Percentiles rank a stretch among this genome's conserved stretches.
phyloP scores from a whole-genome alignment of 1,140 invertebrate species.

The Macrostomum lignano region DNA sequence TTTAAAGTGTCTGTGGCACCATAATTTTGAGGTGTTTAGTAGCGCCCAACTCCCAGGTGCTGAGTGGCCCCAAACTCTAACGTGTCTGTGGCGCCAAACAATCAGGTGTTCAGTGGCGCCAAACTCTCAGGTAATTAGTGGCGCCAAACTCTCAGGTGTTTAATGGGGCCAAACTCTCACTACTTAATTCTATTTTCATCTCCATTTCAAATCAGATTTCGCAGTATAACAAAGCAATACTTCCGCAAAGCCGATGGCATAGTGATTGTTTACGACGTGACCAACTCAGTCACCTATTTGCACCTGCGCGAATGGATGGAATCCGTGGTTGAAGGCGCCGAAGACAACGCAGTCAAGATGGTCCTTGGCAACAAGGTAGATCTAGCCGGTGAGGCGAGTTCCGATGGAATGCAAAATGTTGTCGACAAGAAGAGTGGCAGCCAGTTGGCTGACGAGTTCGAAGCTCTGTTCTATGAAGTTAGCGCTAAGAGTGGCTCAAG shows the following conservation, averaged over 20 bases:
- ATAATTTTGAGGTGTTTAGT: too few relatives aligned
- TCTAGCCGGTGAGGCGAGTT: constrained; percentile 18
- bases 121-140: too few relatives aligned
- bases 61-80: too few relatives aligned
- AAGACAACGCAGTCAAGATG: constrained; percentile 25
- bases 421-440: too few relatives aligned
- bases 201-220: constrained; percentile 29
- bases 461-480: too few relatives aligned
- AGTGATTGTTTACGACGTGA: constrained; percentile 38
- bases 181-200: neutral
- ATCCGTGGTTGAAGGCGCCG: constrained; percentile 28
- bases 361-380: constrained; percentile 31
- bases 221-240: constrained; percentile 40
- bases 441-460: too few relatives aligned
- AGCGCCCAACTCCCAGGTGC: too few relatives aligned
- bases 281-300: constrained; percentile 35
- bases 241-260: constrained; percentile 41
- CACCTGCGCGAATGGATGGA: constrained; percentile 38
- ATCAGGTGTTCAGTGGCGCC: too few relatives aligned
- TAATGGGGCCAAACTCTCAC: constrained; percentile 1
- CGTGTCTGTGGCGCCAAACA: too few relatives aligned
- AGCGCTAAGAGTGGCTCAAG: too few relatives aligned
- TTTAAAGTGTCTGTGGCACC: too few relatives aligned
- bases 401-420: too few relatives aligned
- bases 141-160: neutral